Evolutionary conservation across 2,888 invertebrate species (phyloP).

Genomic region (Parthenolecanium corni): DNA sequence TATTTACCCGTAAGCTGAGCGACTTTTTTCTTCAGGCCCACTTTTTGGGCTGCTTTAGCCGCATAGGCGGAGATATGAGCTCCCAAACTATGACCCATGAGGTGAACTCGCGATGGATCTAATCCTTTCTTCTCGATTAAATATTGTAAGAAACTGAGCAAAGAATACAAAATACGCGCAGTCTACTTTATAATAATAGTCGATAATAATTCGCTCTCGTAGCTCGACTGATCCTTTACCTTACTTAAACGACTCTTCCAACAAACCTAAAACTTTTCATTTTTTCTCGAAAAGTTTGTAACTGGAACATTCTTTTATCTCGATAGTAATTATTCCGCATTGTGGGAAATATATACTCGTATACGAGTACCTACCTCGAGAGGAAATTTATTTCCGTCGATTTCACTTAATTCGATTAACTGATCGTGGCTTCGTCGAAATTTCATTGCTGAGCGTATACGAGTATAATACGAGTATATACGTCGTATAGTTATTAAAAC

Average conservation of each 20-base stretch:
- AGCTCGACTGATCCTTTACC: background rate
- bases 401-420: no score
- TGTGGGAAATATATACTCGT: no score
- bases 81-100: conserved; percentile 52
- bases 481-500: no score
- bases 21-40: conserved; percentile 38
- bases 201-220: background rate
- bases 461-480: no score
- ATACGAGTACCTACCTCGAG: no score
- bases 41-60: conserved; percentile 43
- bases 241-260: background rate
- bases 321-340: no score
- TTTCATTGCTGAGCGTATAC: no score
- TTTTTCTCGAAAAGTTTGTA: no score
- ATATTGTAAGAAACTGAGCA: conserved; percentile 44
- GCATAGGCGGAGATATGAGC: conserved; percentile 50
- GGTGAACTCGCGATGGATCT: conserved; percentile 43
- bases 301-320: no score
- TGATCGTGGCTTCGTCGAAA: no score
- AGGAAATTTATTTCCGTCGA: no score
- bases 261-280: background rate
- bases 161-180: conserved; percentile 23
- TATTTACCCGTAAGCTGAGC: conserved; percentile 44
- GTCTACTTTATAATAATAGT: no score
- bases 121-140: conserved; percentile 40